Conservation (phyloP, 2,797 vertebrate genomes). For the Natrix natrix region DNA sequence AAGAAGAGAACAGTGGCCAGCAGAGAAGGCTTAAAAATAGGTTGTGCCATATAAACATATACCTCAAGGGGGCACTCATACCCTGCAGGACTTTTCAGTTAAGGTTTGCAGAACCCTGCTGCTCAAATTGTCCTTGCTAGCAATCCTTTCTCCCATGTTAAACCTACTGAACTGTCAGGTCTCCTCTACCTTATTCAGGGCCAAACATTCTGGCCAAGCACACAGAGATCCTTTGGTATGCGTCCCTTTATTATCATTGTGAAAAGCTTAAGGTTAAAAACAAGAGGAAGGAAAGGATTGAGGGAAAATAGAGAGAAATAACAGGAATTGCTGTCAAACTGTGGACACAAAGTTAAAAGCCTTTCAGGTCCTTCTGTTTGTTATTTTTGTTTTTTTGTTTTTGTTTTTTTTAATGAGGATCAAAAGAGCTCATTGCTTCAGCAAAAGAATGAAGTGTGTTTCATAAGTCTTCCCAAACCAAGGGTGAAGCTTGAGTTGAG, state of each 20-base stretch:
- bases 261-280: background rate
- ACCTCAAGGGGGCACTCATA: constrained; percentile 20
- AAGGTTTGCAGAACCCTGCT: background rate
- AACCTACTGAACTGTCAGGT: background rate
- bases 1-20: too few relatives aligned
- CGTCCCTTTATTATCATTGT: background rate
- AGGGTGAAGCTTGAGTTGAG: too few relatives aligned
- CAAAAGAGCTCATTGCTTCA: background rate
- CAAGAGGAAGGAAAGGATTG: background rate
- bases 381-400: too few relatives aligned
- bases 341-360: background rate
- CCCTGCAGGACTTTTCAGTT: background rate
- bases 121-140: background rate
- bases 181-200: background rate
- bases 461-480: background rate
- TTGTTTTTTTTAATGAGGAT: background rate
- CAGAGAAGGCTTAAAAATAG: background rate
- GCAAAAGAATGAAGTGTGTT: background rate
- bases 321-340: background rate
- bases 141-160: background rate
- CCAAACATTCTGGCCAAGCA: background rate
- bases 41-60: background rate
- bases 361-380: background rate
- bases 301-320: background rate
- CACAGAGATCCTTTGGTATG: background rate